phyloP scores from a whole-genome alignment of 2,797 vertebrate species.

The Enteromius treurensis region DNA sequence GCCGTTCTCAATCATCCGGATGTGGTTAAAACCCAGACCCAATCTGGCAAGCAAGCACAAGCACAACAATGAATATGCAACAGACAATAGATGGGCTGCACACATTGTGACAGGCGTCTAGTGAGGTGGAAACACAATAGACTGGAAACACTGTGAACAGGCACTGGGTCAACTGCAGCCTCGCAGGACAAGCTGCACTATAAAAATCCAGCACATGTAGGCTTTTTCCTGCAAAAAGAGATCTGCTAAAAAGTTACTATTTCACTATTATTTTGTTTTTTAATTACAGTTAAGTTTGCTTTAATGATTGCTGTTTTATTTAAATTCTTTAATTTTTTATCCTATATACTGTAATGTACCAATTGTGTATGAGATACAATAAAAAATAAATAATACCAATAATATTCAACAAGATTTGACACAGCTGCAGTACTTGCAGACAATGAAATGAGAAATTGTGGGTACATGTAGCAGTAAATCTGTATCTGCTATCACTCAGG shows the following conservation, averaged over 20 bases:
- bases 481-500: not conserved
- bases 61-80: conserved; percentile 29
- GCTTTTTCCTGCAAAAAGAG: not conserved
- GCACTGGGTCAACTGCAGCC: conserved; percentile 22
- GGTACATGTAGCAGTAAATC: not conserved
- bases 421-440: not conserved
- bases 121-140: conserved; percentile 46
- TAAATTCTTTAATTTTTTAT: not conserved
- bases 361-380: not conserved
- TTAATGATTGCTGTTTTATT: not conserved
- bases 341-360: not conserved
- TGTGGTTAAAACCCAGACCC: conserved; percentile 87
- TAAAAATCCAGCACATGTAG: not conserved
- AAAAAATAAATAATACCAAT: not conserved
- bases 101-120: conserved; percentile 35
- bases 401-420: no score
- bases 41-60: conserved; percentile 73
- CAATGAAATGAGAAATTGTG: not conserved
- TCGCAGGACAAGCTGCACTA: not conserved
- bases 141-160: conserved; percentile 30
- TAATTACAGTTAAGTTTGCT: not conserved
- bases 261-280: not conserved
- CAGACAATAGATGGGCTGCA: conserved; percentile 23
- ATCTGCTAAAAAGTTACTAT: not conserved
- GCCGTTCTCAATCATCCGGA: conserved; percentile 88